Evolutionary conservation across 2,797 vertebrate genomes (phyloP).

Genomic region (Melanotaenia trifasciata): DNA sequence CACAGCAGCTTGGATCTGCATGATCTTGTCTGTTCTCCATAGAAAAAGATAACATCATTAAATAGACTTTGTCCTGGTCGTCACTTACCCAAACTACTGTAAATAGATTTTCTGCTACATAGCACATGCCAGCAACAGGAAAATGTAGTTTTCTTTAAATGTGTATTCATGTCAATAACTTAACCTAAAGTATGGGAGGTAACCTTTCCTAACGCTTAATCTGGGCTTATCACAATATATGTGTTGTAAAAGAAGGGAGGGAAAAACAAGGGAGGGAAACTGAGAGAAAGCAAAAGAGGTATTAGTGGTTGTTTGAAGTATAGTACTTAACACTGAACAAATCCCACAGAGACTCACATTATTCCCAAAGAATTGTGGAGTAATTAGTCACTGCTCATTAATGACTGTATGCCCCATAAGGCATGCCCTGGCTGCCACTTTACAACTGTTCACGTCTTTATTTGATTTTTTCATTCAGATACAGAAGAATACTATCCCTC

Average conservation of each 20-base stretch:
- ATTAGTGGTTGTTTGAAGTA: slow-evolving; percentile 38
- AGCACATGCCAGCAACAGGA: no score
- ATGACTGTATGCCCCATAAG: slow-evolving; percentile 68
- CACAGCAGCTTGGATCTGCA: not conserved
- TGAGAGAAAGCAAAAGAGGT: slow-evolving; percentile 1
- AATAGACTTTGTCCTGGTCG: slow-evolving; percentile 46
- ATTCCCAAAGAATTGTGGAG: slow-evolving; percentile 55
- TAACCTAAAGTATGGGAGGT: slow-evolving; percentile 15
- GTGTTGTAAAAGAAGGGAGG: not conserved
- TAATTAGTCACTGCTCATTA: slow-evolving; percentile 76
- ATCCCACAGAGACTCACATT: slow-evolving; percentile 43
- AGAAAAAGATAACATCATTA: slow-evolving; percentile 33
- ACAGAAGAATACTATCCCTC: slow-evolving; percentile 2
- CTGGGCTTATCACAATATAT: slow-evolving; percentile 6
- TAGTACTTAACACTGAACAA: slow-evolving; percentile 37
- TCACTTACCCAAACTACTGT: slow-evolving; percentile 18
- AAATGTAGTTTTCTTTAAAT: no score
- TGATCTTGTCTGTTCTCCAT: not conserved
- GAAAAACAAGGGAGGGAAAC: slow-evolving; percentile 11
- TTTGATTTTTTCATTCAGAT: slow-evolving; percentile 64
- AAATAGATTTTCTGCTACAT: slow-evolving; percentile 17
- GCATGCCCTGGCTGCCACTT: slow-evolving; percentile 46
- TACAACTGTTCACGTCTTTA: slow-evolving; percentile 53
- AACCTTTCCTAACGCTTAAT: slow-evolving; percentile 21
- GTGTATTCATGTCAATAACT: slow-evolving; percentile 9